Base-by-base conservation (phyloP, 1,140 invertebrate species). In the Drosophila albomicans region DNA sequence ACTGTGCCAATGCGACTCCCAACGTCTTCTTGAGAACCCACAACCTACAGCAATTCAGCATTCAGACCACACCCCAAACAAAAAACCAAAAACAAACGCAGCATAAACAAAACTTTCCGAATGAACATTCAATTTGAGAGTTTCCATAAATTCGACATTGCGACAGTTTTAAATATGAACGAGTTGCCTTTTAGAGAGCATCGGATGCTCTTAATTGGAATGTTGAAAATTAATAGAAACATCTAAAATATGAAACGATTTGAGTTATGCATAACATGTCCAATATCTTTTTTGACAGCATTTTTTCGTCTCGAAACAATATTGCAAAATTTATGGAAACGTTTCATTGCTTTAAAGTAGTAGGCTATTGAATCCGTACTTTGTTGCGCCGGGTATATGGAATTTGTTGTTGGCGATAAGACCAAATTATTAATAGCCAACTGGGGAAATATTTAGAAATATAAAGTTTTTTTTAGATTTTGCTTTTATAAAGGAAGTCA, bases 151-250 rank as follows among this genome's bases (percentile, higher is more conserved):
- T 89, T 88, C 74, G 58, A 28, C 35, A 56, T 49, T 68, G 72
- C 57, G 84, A 88, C 84, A 87, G 75, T 76, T 79, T 79, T 11
- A 66, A 65, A 57, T 57, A 57, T 75, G 25, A 10, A 57, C 59
- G 45, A 57, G 67, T 69, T 75, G 63, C 79, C 74, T 67, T 75
- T 64, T 61, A 28, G 35, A 45, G 59, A 41, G 65, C 35, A 38
- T 56, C 62, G 66, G 61, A 51, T 58, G 45, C 43, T 51, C 76
- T 70, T 71, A 82, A 76, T 82, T 73, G 82, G 75, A 62, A 81
- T 63, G 67, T 79, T 62, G 70, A 59, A 84, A 84, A 88, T 84
- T 88, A 88, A 88, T 89, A 89, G 84, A 84, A 56, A 77, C 77
- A 71, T 76, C 15, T 46, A 52, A 65, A 63, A 70, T 66, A 57